Percentiles rank a stretch among this genome's conserved stretches.
Conservation (phyloP, 2,888 invertebrate genomes). For the Teleiodes luculella region DNA sequence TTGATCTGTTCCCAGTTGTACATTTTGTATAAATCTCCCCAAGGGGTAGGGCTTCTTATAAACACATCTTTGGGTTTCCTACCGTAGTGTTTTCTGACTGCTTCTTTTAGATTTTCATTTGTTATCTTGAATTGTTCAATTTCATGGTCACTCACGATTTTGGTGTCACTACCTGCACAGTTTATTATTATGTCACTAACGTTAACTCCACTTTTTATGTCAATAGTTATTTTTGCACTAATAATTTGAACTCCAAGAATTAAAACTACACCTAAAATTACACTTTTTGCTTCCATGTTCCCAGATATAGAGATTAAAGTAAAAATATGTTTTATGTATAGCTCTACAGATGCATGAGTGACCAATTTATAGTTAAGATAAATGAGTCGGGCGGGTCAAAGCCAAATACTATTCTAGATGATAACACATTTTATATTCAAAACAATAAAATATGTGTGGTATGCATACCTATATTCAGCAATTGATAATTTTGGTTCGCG, state of each 20-base stretch:
- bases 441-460: too few relatives aligned
- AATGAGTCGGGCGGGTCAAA: too few relatives aligned
- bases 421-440: too few relatives aligned
- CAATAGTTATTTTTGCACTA: constrained; percentile 38
- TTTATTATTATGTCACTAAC: constrained; percentile 32
- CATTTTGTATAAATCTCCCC: constrained; percentile 57
- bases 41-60: constrained; percentile 58
- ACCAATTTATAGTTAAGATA: too few relatives aligned
- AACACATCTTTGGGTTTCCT: constrained; percentile 42
- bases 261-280: not conserved
- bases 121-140: constrained; percentile 44
- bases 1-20: constrained; percentile 55
- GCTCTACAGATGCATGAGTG: too few relatives aligned
- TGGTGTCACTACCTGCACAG: constrained; percentile 42
- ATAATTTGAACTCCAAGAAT: constrained; percentile 12
- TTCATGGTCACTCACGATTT: constrained; percentile 41
- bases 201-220: constrained; percentile 33
- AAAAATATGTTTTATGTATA: too few relatives aligned
- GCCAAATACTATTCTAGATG: too few relatives aligned
- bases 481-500: too few relatives aligned
- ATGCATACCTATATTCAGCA: too few relatives aligned
- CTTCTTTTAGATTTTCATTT: constrained; percentile 35
- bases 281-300: not conserved
- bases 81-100: constrained; percentile 42
- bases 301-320: too few relatives aligned